These are phyloP conservation scores for Rhizoglyphus robini DNA, from an alignment of 1,140 invertebrate species.

Conservation along the genomic window DNA sequence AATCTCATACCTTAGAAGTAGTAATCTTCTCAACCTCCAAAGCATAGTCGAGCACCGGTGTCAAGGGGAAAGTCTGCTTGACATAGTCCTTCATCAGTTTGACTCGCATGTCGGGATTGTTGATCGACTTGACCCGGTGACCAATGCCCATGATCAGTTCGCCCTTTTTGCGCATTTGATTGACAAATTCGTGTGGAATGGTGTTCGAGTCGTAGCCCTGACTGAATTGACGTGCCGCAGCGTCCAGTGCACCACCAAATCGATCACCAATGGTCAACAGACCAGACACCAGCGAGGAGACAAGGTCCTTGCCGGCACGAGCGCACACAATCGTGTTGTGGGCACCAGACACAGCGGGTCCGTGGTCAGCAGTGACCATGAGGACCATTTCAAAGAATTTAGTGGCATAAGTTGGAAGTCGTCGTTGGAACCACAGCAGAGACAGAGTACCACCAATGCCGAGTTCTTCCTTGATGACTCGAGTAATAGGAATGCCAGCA, in stretches of 20 bases:
- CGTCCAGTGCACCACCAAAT: conserved; percentile 95
- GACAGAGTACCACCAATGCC: conserved; percentile 96
- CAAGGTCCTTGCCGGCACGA: conserved; percentile 93
- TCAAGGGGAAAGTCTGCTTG: conserved; percentile 76
- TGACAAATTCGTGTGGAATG: conserved; percentile 97
- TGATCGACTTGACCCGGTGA: conserved; percentile 94
- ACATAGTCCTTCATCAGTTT: conserved; percentile 94
- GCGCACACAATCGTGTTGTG: conserved; percentile 99
- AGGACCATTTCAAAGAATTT: conserved; percentile 99
- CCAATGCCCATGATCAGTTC: conserved; percentile 99
- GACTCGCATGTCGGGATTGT: conserved; percentile 95
- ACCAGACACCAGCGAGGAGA: conserved; percentile 89
- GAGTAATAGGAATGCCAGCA: conserved; percentile 92
- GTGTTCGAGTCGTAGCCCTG: conserved; percentile 84
- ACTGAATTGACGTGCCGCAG: conserved; percentile 86
- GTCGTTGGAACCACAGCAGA: conserved; percentile 94
- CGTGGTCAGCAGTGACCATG: conserved; percentile 98
- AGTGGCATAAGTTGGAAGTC: conserved; percentile 79
- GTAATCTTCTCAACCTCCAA: conserved; percentile 97
- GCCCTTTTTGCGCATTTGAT: conserved; percentile 88
- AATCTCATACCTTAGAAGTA: conserved; percentile 58
- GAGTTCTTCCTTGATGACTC: conserved; percentile 57
- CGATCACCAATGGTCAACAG: conserved; percentile 95
- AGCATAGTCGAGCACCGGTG: conserved; percentile 84
- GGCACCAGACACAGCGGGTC: conserved; percentile 94